Conservation (phyloP, 1,140 invertebrate genomes). For the Drosophila burlai region DNA sequence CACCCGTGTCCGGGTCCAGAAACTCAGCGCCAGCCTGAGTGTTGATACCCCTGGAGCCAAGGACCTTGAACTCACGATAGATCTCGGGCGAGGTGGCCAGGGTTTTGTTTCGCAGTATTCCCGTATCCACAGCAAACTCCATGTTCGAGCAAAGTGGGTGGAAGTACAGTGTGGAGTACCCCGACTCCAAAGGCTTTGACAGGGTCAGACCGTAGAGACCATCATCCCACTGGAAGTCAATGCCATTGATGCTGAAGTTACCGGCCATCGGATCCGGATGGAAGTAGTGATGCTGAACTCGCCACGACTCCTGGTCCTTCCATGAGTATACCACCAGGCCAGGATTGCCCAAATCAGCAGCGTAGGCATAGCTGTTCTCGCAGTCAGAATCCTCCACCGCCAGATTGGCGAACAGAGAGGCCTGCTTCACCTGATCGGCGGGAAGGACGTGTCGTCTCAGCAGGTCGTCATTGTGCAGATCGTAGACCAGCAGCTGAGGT, state of each 20-base stretch:
- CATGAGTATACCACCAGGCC: slow-evolving; percentile 90
- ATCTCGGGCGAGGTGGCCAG: slow-evolving; percentile 85
- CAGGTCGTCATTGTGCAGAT: slow-evolving; percentile 90
- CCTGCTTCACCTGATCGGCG: slow-evolving; percentile 87
- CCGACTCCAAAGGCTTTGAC: slow-evolving; percentile 87
- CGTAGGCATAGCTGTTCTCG: slow-evolving; percentile 89
- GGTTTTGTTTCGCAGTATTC: slow-evolving; percentile 87
- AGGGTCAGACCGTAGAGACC: slow-evolving; percentile 90
- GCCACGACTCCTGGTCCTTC: slow-evolving; percentile 89
- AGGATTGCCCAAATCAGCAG: slow-evolving; percentile 88
- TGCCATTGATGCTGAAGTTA: slow-evolving; percentile 90
- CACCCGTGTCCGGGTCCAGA: slow-evolving; percentile 89
- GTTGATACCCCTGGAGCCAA: slow-evolving; percentile 90
- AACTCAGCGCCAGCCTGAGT: slow-evolving; percentile 91
- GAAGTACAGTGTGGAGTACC: slow-evolving; percentile 91
- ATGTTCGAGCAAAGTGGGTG: slow-evolving; percentile 91
- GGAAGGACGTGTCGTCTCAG: slow-evolving; percentile 88
- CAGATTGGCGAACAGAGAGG: slow-evolving; percentile 91
- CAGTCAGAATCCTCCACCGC: slow-evolving; percentile 90
- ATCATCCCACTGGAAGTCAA: slow-evolving; percentile 91
- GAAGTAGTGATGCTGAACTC: slow-evolving; percentile 90
- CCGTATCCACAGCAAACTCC: slow-evolving; percentile 90
- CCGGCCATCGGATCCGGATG: slow-evolving; percentile 89
- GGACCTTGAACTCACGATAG: slow-evolving; percentile 88
- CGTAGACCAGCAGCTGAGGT: slow-evolving; percentile 90